Conservation (phyloP, 2,113 vertebrate genomes). For the Salminus brasiliensis region DNA sequence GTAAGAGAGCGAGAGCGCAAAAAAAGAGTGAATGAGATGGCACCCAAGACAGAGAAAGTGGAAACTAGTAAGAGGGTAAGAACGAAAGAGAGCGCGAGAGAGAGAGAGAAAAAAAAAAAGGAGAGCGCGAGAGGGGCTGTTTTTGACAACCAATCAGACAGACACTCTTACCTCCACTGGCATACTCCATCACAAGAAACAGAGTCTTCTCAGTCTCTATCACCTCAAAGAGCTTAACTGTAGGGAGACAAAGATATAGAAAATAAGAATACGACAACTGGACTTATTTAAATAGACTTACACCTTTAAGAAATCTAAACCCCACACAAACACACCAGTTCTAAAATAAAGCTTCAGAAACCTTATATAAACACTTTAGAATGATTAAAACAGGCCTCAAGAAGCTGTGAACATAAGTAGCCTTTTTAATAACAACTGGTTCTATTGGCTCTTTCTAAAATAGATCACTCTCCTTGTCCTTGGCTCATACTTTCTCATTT, state of each 20-base stretch:
- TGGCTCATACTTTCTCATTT: not conserved
- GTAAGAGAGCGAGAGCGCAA: not conserved
- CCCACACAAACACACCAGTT: too few species aligned
- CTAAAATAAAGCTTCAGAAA: too few species aligned
- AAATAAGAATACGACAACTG: not conserved
- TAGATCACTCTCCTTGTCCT: not conserved
- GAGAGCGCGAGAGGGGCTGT: not conserved
- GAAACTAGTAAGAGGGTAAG: too few species aligned
- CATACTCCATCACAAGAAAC: constrained; percentile 91
- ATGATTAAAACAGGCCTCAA: not conserved
- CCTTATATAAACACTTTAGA: not conserved
- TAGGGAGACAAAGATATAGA: constrained; percentile 3
- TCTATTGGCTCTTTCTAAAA: not conserved
- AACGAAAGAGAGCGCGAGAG: too few species aligned
- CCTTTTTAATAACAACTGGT: not conserved
- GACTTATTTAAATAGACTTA: too few species aligned
- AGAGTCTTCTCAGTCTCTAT: constrained; percentile 92
- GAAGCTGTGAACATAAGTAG: not conserved
- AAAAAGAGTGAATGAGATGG: too few species aligned
- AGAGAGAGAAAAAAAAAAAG: too few species aligned
- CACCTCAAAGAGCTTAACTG: constrained; percentile 91
- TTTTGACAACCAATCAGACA: not conserved
- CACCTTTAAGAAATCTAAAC: too few species aligned
- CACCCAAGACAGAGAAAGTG: too few species aligned
- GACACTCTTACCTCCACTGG: constrained; percentile 82